Evolutionary conservation across 1,140 invertebrate species (phyloP).

Genomic region (Pseudomyrmex cubaensis): DNA sequence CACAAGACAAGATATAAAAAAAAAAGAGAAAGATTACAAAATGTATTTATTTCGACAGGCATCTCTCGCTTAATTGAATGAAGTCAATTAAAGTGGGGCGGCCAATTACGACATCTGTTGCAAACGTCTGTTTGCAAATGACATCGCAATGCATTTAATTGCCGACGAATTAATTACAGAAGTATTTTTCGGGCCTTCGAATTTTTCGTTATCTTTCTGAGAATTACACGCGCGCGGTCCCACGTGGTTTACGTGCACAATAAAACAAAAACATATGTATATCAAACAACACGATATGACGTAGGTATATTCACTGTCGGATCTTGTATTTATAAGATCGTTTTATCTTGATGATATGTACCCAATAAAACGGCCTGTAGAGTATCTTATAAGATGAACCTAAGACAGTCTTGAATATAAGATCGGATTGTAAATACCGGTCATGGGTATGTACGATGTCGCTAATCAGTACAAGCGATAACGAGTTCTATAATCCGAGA

Average conservation of each 20-base stretch:
- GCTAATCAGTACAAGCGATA: constrained; percentile 53
- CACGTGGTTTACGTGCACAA: background rate
- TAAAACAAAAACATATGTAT: constrained; percentile 40
- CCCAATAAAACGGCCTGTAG: no score
- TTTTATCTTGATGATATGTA: no score
- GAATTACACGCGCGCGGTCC: background rate
- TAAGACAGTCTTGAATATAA: no score
- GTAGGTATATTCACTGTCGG: no score
- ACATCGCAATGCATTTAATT: constrained; percentile 1
- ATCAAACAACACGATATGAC: constrained; percentile 46
- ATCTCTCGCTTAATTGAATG: background rate
- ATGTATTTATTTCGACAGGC: background rate
- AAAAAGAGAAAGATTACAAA: background rate
- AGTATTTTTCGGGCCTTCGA: background rate
- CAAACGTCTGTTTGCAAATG: background rate
- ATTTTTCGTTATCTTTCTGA: constrained; percentile 14
- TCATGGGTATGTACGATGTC: background rate
- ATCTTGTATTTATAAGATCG: no score
- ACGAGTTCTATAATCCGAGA: constrained; percentile 45
- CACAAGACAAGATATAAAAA: background rate
- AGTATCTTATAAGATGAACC: no score
- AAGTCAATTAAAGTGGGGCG: background rate
- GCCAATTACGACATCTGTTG: background rate
- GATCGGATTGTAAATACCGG: no score
- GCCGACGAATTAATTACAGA: background rate